Evolutionary conservation across 2,113 vertebrate species (phyloP).

Genomic region (Stictonetta naevosa): DNA sequence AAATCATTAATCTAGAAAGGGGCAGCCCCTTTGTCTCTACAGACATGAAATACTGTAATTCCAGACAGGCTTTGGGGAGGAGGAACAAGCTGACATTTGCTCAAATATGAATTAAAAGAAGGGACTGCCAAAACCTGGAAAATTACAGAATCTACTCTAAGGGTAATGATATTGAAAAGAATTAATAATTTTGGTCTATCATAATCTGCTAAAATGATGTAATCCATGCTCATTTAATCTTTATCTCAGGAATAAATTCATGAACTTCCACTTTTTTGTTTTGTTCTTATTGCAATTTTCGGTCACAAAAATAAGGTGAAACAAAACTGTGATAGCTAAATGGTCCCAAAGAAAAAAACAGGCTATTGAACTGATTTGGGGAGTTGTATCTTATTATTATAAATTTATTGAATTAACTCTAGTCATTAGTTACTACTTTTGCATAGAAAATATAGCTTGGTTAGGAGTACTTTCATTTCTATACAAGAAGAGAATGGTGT

Average conservation of each 20-base stretch:
- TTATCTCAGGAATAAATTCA: background rate
- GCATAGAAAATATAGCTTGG: background rate
- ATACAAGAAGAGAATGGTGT: background rate
- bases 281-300: background rate
- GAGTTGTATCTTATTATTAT: background rate
- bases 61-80: background rate
- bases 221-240: background rate
- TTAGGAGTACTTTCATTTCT: background rate
- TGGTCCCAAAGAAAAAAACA: background rate
- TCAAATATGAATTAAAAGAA: conserved; percentile 35
- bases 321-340: background rate
- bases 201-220: conserved; percentile 14
- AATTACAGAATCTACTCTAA: background rate
- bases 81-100: conserved; percentile 21
- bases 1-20: background rate
- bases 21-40: background rate
- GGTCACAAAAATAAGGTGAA: background rate
- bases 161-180: conserved; percentile 15
- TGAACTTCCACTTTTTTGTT: background rate
- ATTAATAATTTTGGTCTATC: conserved; percentile 24
- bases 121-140: conserved; percentile 4
- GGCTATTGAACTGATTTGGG: background rate
- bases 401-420: background rate
- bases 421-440: background rate
- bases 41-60: background rate